Evolutionary conservation across 2,113 vertebrate genomes (phyloP).

Genomic region (Electrona antarctica): DNA sequence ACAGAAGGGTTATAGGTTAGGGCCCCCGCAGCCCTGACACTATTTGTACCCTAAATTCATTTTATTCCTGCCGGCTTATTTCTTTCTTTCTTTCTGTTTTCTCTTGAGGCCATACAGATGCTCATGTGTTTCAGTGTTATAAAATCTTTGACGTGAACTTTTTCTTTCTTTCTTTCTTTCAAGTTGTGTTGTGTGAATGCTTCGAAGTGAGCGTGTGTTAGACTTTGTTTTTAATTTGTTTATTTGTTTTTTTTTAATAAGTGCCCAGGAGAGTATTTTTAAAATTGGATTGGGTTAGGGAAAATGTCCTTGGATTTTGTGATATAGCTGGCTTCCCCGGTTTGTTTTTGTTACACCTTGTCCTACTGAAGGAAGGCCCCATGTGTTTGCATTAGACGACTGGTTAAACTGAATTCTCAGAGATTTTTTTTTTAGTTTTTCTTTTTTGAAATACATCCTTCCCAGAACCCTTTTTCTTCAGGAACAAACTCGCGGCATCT

Average conservation of each 20-base stretch:
- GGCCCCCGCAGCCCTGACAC: too few relatives aligned
- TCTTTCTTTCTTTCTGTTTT: conserved; percentile 31
- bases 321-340: not conserved
- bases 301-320: conserved; percentile 15
- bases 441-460: too few relatives aligned
- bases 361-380: conserved; percentile 27
- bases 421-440: not conserved
- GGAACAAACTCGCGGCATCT: conserved; percentile 25
- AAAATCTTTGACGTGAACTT: not conserved
- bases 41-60: too few relatives aligned
- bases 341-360: conserved; percentile 12
- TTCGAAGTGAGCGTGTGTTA: conserved; percentile 17
- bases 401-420: conserved; percentile 33
- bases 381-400: conserved; percentile 25
- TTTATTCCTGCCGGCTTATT: not conserved
- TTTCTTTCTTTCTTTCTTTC: too few relatives aligned
- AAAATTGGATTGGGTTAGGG: conserved; percentile 19
- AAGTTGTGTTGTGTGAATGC: not conserved
- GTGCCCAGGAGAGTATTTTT: conserved; percentile 7
- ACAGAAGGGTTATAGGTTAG: too few relatives aligned
- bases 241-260: not conserved
- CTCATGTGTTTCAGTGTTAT: conserved; percentile 56
- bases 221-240: not conserved
- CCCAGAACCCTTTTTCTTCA: not conserved
- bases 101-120: conserved; percentile 58